Evolutionary conservation across 2,113 vertebrate species (phyloP).

Genomic region (Misgurnus anguillicaudatus): DNA sequence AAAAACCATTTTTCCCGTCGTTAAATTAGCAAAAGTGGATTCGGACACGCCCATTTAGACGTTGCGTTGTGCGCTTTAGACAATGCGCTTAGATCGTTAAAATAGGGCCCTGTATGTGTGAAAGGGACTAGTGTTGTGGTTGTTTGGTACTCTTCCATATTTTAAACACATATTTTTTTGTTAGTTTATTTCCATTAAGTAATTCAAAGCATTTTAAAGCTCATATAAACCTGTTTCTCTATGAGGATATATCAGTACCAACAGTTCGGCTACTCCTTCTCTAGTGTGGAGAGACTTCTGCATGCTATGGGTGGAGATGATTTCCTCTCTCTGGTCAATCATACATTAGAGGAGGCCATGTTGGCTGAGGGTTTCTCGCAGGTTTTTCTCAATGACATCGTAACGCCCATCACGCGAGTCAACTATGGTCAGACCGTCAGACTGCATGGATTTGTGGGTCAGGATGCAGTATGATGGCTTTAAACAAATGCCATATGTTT

Average conservation of each 20-base stretch:
- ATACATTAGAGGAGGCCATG: conserved; percentile 84
- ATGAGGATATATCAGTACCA: conserved; percentile 95
- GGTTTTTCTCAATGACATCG: conserved; percentile 83
- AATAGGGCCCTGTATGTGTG: too few species aligned
- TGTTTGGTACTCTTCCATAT: too few species aligned
- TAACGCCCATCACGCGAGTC: conserved; percentile 78
- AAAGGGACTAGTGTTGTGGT: too few species aligned
- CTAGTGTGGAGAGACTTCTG: conserved; percentile 82
- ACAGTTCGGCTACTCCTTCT: conserved; percentile 88
- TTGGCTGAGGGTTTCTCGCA: conserved; percentile 86
- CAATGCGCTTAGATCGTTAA: too few species aligned
- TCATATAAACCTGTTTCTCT: background rate
- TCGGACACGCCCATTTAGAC: too few species aligned
- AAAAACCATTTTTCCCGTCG: too few species aligned
- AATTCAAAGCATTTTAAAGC: background rate
- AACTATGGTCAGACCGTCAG: conserved; percentile 83
- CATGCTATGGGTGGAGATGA: conserved; percentile 83
- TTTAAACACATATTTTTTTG: too few species aligned
- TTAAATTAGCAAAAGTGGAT: too few species aligned
- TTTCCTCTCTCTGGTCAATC: conserved; percentile 79
- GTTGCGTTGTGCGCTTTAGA: too few species aligned
- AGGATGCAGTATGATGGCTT: conserved; percentile 22
- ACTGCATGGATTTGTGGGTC: conserved; percentile 86
- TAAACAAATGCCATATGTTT: too few species aligned
- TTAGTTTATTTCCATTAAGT: too few species aligned